These are phyloP conservation scores for Drosophila suzukii DNA, from an alignment of 1,140 invertebrate genomes.

Conservation along the genomic window DNA sequence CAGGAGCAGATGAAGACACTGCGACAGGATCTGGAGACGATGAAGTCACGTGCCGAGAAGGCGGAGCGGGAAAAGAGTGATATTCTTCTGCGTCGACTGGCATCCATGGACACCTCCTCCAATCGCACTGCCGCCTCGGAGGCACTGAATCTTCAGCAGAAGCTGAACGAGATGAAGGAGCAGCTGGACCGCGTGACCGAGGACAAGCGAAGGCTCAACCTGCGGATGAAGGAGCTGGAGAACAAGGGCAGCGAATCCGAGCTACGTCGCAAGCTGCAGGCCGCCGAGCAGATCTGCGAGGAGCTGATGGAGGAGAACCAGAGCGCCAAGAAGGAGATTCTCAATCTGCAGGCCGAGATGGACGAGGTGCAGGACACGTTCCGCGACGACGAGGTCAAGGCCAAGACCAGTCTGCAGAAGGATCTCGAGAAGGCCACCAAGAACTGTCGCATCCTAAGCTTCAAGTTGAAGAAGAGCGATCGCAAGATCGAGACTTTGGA, in stretches of 20 bases:
- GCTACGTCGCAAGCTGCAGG: slow-evolving; percentile 91
- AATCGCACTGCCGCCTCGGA: slow-evolving; percentile 89
- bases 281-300: slow-evolving; percentile 95
- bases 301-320: slow-evolving; percentile 98
- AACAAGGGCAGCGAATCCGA: slow-evolving; percentile 86
- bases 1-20: slow-evolving; percentile 88
- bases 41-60: slow-evolving; percentile 88
- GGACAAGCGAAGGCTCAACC: slow-evolving; percentile 91
- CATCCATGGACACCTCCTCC: slow-evolving; percentile 90
- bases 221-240: slow-evolving; percentile 90
- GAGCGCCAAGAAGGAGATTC: slow-evolving; percentile 96
- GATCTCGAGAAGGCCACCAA: slow-evolving; percentile 98
- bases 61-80: slow-evolving; percentile 95
- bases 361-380: slow-evolving; percentile 99
- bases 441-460: slow-evolving; percentile 98
- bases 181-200: slow-evolving; percentile 91
- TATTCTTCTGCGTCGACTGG: slow-evolving; percentile 90
- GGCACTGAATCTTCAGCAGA: slow-evolving; percentile 91
- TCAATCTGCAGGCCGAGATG: slow-evolving; percentile 97
- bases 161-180: slow-evolving; percentile 92
- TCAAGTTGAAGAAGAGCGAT: slow-evolving; percentile 98
- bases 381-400: slow-evolving; percentile 98
- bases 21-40: slow-evolving; percentile 87
- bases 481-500: slow-evolving; percentile 95
- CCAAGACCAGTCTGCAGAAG: slow-evolving; percentile 96